phyloP scores from a whole-genome alignment of 1,140 invertebrate genomes.

The Papilio helenus region DNA sequence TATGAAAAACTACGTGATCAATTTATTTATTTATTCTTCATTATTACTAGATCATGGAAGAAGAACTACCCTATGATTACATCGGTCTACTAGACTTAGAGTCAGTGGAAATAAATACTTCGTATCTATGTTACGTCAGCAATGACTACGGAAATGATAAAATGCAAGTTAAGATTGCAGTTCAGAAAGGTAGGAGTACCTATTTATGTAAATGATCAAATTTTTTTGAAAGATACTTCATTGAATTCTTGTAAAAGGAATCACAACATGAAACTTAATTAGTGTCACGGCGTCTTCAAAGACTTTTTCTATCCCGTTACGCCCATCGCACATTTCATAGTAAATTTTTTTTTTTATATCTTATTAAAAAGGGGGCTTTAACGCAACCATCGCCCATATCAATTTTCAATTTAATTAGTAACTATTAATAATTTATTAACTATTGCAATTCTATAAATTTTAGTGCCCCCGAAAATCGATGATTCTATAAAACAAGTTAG shows the following conservation, averaged over 20 bases:
- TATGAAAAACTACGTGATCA: not conserved
- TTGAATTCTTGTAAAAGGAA: too few species aligned
- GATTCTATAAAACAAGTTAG: not conserved
- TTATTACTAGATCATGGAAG: conserved; percentile 42
- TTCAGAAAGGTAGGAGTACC: conserved; percentile 11
- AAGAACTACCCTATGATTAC: conserved; percentile 49
- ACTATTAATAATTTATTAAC: not conserved
- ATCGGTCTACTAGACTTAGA: conserved; percentile 48
- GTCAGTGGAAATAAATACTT: conserved; percentile 45
- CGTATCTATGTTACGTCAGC: conserved; percentile 50
- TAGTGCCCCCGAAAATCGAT: conserved; percentile 1
- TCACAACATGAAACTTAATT: too few species aligned
- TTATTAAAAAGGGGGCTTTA: too few species aligned
- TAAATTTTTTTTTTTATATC: too few species aligned
- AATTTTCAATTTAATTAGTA: not conserved
- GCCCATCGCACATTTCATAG: too few species aligned
- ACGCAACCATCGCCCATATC: not conserved
- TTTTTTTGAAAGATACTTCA: too few species aligned
- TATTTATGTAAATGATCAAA: not conserved
- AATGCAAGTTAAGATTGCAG: conserved; percentile 42
- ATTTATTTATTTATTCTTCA: not conserved
- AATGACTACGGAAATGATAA: conserved; percentile 39
- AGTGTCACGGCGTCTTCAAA: too few species aligned
- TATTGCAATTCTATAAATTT: not conserved
- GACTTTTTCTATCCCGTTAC: too few species aligned